These are phyloP conservation scores for Alcis repandata DNA, from an alignment of 2,888 invertebrate species.

Conservation along the genomic window DNA sequence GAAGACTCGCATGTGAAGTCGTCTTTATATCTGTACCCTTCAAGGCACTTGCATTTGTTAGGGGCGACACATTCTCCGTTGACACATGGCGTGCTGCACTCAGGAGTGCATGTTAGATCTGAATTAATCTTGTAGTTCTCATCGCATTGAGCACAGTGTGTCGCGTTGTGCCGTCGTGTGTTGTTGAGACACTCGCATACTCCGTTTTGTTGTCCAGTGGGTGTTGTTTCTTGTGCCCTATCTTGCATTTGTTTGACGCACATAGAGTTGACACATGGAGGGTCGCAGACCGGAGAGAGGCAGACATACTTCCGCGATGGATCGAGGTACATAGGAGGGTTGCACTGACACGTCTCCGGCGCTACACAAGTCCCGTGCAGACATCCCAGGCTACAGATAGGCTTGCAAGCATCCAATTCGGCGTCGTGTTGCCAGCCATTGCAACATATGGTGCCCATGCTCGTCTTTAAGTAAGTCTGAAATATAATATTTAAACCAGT, in stretches of 20 bases:
- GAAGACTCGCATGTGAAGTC: conserved; percentile 55
- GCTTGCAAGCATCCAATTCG: conserved; percentile 70
- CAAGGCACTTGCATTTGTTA: conserved; percentile 59
- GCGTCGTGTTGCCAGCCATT: conserved; percentile 74
- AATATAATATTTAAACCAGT: no score
- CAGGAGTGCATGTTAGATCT: conserved; percentile 54
- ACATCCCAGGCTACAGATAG: conserved; percentile 83
- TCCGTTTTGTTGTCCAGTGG: conserved; percentile 53
- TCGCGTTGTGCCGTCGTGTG: conserved; percentile 60
- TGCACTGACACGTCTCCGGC: conserved; percentile 72
- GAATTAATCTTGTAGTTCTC: conserved; percentile 54
- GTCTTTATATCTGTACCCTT: conserved; percentile 56
- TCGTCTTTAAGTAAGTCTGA: conserved; percentile 64
- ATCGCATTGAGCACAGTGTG: conserved; percentile 66
- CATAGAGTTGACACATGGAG: conserved; percentile 67
- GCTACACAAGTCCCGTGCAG: conserved; percentile 73
- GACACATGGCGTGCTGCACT: conserved; percentile 49
- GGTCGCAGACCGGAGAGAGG: conserved; percentile 63
- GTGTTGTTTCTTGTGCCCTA: background rate
- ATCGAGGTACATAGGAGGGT: conserved; percentile 64
- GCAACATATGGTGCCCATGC: conserved; percentile 71
- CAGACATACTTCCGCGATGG: conserved; percentile 66
- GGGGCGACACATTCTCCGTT: conserved; percentile 62
- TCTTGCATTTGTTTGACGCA: conserved; percentile 51
- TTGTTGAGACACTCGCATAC: conserved; percentile 67